Base-by-base conservation (phyloP, 2,797 vertebrate species). In the Lepilemur ruficaudatus region DNA sequence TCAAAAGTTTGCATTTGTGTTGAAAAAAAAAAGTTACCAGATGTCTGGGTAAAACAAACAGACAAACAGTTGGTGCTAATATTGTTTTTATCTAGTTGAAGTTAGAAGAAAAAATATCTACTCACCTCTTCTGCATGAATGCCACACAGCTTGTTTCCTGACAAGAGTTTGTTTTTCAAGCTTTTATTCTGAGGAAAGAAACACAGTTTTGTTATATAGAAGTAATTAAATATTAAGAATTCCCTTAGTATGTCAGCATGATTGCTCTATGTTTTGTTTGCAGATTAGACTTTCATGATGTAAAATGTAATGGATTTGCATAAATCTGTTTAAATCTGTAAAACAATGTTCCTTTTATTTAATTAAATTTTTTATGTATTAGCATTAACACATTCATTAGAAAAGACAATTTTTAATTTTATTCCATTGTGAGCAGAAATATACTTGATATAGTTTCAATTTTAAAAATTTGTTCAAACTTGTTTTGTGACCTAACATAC, bases 61-160 rank as follows among this genome's bases (percentile, higher is more conserved):
- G n/a, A 65, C 15, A 65, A 57, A 41, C 52, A 69, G 22, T 7
- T 72, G 35, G 35, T 9, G 25, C 30, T 18, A 28, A 61, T 75
- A 85, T 2, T 92, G 13, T 20, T 70, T 48, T 35, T 55, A 25
- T 30, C 17, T 2, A 3, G 0, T 30, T 93, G 23, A 46, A 65
- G 15, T 35, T n/a, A 38, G 32, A 96, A 91, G 80, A 32, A 70
- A 61, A 61, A 89, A 76, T 80, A 70, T 43, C 57, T 78, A 85
- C 99, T 99, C 98, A 99, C 99, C 99, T 99, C 99, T 98, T 99
- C 99, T 96, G 99, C 99, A 10, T 99, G 99, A 97, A 99, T 99
- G 23, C 99, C 99, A 97, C 99, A 99, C 52, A 99, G 99, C 98
- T 99, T 99, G 98, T 99, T 99, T 98, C 99, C 99, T 2, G 99